Conservation (phyloP, 1,140 invertebrate genomes). For the Drosophila nigromelanica region DNA sequence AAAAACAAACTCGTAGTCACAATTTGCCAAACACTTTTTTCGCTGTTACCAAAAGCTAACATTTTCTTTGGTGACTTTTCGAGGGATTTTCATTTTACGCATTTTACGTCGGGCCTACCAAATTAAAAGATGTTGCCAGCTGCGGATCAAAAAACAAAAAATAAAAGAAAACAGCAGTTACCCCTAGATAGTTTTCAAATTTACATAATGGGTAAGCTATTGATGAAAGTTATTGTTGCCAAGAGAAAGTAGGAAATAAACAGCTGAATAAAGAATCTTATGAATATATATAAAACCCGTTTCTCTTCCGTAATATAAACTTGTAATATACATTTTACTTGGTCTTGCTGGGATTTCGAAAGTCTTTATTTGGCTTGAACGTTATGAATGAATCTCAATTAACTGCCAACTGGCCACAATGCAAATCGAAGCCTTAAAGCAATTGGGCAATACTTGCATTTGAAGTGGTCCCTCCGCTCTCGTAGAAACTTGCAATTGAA, state of each 20-base stretch:
- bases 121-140: slow-evolving; percentile 35
- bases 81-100: slow-evolving; percentile 42
- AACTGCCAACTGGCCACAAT: slow-evolving; percentile 10
- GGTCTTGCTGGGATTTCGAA: background rate
- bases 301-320: no score
- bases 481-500: slow-evolving; percentile 28
- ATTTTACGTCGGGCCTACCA: slow-evolving; percentile 28
- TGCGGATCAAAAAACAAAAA: slow-evolving; percentile 22
- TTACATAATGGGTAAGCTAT: slow-evolving; percentile 52
- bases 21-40: slow-evolving; percentile 28
- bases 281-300: no score
- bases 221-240: slow-evolving; percentile 27
- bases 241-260: slow-evolving; percentile 3
- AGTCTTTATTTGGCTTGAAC: background rate
- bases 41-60: slow-evolving; percentile 22
- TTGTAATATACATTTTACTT: no score
- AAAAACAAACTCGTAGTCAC: slow-evolving; percentile 25
- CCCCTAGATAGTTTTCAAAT: slow-evolving; percentile 42
- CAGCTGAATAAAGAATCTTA: background rate
- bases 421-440: slow-evolving; percentile 27
- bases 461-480: background rate
- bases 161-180: slow-evolving; percentile 14
- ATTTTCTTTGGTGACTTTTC: slow-evolving; percentile 45
- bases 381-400: slow-evolving; percentile 15
- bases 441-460: slow-evolving; percentile 1